Percentiles rank a stretch among this genome's conserved stretches.
Evolutionary conservation across 2,888 invertebrate species (phyloP).

Genomic region (Drosophila kambysellisi): DNA sequence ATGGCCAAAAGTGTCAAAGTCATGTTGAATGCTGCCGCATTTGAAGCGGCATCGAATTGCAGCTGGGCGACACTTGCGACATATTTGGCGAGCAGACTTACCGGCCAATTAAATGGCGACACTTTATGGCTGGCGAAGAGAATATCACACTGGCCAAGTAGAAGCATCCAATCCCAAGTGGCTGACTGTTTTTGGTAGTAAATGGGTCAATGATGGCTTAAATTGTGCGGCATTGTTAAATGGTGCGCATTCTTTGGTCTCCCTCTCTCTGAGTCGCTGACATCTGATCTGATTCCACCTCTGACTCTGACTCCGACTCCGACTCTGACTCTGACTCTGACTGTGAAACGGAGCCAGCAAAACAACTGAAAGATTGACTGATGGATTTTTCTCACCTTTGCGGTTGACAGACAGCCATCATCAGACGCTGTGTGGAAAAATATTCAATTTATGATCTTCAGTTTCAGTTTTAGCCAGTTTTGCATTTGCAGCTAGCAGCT

Average conservation of each 20-base stretch:
- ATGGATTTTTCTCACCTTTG: constrained; percentile 38
- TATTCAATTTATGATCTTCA: constrained; percentile 61
- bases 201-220: constrained; percentile 81
- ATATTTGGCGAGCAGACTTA: constrained; percentile 70
- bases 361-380: constrained; percentile 61
- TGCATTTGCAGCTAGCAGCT: constrained; percentile 25
- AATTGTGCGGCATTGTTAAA: constrained; percentile 73
- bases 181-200: constrained; percentile 36
- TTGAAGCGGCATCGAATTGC: constrained; percentile 17
- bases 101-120: constrained; percentile 78
- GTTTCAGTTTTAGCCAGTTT: constrained; percentile 50
- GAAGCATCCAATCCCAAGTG: constrained; percentile 58
- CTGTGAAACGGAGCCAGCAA: constrained; percentile 15
- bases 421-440: constrained; percentile 13
- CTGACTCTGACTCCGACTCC: constrained; percentile 44
- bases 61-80: constrained; percentile 41
- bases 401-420: constrained; percentile 41
- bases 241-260: constrained; percentile 49
- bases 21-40: constrained; percentile 31
- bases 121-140: constrained; percentile 51
- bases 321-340: constrained; percentile 49
- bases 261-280: constrained; percentile 41
- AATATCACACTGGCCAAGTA: constrained; percentile 4
- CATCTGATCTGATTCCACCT: constrained; percentile 78
- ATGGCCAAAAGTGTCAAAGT: constrained; percentile 71